Conservation (phyloP, 2,113 vertebrate genomes). For the Seriola dumerili region DNA sequence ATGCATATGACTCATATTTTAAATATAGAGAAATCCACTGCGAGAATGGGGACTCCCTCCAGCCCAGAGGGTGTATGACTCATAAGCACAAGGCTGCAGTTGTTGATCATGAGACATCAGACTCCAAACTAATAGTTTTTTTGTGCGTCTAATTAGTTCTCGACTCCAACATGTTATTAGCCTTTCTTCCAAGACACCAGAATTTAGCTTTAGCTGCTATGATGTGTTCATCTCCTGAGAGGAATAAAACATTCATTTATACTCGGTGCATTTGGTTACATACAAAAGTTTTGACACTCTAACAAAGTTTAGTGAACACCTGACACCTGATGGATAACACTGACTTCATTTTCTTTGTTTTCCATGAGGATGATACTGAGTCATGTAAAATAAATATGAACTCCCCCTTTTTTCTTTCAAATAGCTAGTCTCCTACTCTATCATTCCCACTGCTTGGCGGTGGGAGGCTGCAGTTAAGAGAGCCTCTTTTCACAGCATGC, state of each 20-base stretch:
- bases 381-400: background rate
- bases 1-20: constrained; percentile 74
- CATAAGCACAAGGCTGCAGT: constrained; percentile 68
- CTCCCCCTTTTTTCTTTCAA: background rate
- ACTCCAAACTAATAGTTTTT: constrained; percentile 50
- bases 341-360: background rate
- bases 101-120: constrained; percentile 72
- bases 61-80: constrained; percentile 67
- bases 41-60: constrained; percentile 62
- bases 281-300: background rate
- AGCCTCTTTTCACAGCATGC: constrained; percentile 47
- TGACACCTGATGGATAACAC: background rate
- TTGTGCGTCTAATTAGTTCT: constrained; percentile 42
- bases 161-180: constrained; percentile 1
- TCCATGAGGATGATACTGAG: background rate
- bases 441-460: constrained; percentile 26
- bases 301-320: constrained; percentile 6
- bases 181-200: background rate
- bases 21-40: constrained; percentile 65
- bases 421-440: background rate
- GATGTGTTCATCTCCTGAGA: background rate
- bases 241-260: background rate
- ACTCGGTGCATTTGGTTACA: background rate
- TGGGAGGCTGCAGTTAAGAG: constrained; percentile 23
- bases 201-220: constrained; percentile 2